Evolutionary conservation across 2,888 invertebrate genomes (phyloP), one percentile per base, ranked within the genome.

Genomic region (Agapostemon virescens): DNA sequence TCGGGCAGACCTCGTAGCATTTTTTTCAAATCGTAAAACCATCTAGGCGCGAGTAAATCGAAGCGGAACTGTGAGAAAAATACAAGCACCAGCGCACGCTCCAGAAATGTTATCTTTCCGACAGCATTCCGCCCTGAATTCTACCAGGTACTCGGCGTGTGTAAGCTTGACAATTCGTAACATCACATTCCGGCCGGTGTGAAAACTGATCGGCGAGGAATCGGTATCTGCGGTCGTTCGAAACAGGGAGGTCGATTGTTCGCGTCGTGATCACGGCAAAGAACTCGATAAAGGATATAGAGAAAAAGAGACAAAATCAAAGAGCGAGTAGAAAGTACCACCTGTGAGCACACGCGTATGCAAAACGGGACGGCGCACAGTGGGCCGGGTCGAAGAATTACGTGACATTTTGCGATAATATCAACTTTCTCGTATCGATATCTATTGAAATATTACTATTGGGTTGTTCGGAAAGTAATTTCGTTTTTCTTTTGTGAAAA

Each of bases 41-140:
- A 33, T 23, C 17, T 11, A 17, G 20, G 2, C 33, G 42, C 38
- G 45, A 38, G 38, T 77, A 55, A 72, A 55, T 69, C 64, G 66
- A 77, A 52, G 58, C 73, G 79, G 78, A 80, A 80, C 78, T 58
- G 23, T 13, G 6, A 9, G 72, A 80, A 73, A 77, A 77, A 36
- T 40, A 38, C 79, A 45, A 55, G 72, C 40, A 58, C 58, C 38
- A 58, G 40, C 36, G 40, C 77, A 38, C n/a, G 68, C 42, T 72
- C 36, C 71, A 68, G 72, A 72, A 77, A 77, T n/a, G 45, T 73
- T 79, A 79, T 77, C 79, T 58, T 49, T 49, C 45, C 30, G 45
- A 42, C 69, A 1, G 40, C 78, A 73, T 80, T 80, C 79, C 72
- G 20, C 11, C 45, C 40, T 69, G 78, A 80, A 80, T 80, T 80